phyloP scores from a whole-genome alignment of 2,797 vertebrate genomes.

The Tragelaphus oryx region DNA sequence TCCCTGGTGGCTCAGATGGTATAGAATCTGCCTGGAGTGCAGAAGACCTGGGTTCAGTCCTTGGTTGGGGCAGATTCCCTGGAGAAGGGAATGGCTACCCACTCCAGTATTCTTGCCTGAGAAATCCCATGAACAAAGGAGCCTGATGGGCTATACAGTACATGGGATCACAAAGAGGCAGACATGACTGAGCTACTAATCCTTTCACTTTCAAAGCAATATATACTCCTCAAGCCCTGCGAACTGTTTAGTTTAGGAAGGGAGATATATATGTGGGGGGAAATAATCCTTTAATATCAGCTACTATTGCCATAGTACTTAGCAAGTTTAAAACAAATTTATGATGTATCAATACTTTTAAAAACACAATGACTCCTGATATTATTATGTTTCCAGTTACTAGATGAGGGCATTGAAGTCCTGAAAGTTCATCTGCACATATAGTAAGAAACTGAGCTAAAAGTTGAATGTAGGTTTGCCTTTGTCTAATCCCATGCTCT shows the following conservation, averaged over 20 bases:
- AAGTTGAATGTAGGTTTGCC: not conserved
- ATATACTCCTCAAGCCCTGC: not conserved
- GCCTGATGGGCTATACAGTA: rapidly evolving
- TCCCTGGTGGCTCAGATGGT: not conserved
- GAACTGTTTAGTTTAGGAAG: not conserved
- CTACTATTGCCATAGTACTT: not conserved
- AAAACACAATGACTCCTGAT: not conserved
- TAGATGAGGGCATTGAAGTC: not conserved
- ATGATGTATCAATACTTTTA: not conserved
- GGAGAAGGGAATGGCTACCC: not conserved
- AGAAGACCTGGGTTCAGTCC: not conserved
- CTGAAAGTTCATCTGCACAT: not conserved
- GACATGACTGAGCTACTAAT: not conserved
- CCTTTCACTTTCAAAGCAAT: not conserved
- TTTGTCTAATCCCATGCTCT: not conserved
- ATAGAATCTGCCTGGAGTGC: not conserved
- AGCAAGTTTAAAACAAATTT: not conserved
- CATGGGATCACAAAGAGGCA: not conserved
- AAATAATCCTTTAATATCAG: not conserved
- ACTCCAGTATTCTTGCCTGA: not conserved
- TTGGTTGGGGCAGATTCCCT: not conserved
- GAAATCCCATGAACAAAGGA: not conserved
- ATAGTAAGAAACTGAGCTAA: not conserved
- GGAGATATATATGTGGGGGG: not conserved
- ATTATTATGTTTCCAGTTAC: not conserved